Conservation (phyloP, 2,797 vertebrate species). For the Chloroceryle amazona region DNA sequence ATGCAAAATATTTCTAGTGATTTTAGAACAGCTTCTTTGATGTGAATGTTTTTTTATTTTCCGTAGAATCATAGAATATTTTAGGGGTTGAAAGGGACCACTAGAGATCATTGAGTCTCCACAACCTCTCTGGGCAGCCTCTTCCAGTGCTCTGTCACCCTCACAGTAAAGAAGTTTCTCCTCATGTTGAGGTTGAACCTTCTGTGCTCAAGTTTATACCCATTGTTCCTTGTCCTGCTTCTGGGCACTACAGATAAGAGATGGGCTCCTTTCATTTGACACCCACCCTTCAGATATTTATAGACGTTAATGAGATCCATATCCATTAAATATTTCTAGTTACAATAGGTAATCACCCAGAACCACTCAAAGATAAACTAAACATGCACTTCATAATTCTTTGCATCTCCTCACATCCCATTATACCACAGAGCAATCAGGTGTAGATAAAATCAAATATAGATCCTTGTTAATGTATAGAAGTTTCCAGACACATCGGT, state of each 20-base stretch:
- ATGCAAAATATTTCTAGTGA: background rate
- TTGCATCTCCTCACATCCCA: background rate
- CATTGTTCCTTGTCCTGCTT: too few relatives aligned
- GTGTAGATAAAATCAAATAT: background rate
- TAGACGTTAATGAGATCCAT: too few relatives aligned
- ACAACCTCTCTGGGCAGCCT: too few relatives aligned
- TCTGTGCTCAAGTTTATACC: too few relatives aligned
- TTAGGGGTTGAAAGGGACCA: too few relatives aligned
- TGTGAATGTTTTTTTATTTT: conserved; percentile 37
- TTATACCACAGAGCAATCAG: background rate
- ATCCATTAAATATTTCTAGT: background rate
- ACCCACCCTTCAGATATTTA: too few relatives aligned
- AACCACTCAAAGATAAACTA: conserved; percentile 29
- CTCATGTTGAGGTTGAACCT: too few relatives aligned
- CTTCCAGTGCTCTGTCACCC: too few relatives aligned
- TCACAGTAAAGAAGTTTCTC: too few relatives aligned
- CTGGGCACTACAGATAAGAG: too few relatives aligned
- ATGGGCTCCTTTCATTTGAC: too few relatives aligned
- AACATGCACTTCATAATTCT: background rate
- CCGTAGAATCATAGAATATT: background rate
- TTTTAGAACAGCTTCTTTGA: conserved; percentile 25
- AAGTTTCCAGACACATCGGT: conserved; percentile 45
- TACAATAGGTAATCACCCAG: background rate
- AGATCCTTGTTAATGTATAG: background rate
- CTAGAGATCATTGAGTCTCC: too few relatives aligned